Evolutionary conservation across 2,113 vertebrate species (phyloP), one percentile per base, ranked within the genome.

Genomic region (Hypomesus transpacificus): DNA sequence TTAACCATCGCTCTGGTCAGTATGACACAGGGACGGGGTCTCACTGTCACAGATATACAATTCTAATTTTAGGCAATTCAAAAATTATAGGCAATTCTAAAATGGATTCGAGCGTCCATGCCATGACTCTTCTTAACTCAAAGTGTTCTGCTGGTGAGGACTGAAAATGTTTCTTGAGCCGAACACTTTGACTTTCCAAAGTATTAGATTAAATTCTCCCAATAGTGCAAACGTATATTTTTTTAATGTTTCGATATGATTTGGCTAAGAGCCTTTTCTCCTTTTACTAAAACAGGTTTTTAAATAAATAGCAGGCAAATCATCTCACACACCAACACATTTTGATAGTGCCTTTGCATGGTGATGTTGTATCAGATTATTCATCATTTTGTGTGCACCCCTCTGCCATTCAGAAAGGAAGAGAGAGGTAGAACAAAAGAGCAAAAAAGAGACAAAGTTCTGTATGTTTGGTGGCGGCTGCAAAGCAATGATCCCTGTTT

Each of bases 341-440:
- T 57, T 63, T 75, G 20, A 20, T 54, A 52, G 34, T 54, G 74
- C 54, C 3, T 16, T 76, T n/a, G 75, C 72, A 76, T 79, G 66
- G 54, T 31, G 60, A 70, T 76, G 85, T 80, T 76, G 59, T 84
- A 66, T 82, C 78, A 71, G 79, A 80, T 73, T 72, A 66, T 69
- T 73, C 58, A 74, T 76, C 73, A 77, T 34, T 72, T 73, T 65
- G 64, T 34, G 66, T 56, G 66, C 3, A 14, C 17, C 46, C 13
- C 26, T 21, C 26, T 63, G 61, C 17, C 61, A 34, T 63, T 34
- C 9, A 13, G 39, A 46, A 46, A 46, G 39, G 39, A 46, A 46
- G 39, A 9, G 39, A 46, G 1, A 56, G 54, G 16, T 14, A 24
- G 21, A 52, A 31, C 46, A 64, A 63, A 68, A 71, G 67, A 66